phyloP scores from a whole-genome alignment of 1,140 invertebrate species.

The Pinna nobilis region DNA sequence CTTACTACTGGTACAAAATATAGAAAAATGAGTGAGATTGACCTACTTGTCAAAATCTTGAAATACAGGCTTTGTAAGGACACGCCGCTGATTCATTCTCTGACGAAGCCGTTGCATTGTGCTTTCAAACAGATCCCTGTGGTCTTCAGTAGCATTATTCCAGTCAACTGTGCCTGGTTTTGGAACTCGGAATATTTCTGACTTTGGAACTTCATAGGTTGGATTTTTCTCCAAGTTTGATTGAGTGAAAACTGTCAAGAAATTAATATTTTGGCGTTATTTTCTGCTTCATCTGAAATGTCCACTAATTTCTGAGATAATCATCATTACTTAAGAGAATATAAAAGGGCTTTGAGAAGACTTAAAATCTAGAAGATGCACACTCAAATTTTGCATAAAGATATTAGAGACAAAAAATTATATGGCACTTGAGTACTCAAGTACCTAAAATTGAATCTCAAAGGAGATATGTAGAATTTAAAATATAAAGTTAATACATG shows the following conservation, averaged over 20 bases:
- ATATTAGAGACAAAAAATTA: too few relatives aligned
- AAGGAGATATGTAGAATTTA: neutral
- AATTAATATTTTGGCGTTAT: too few relatives aligned
- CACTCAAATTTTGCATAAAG: too few relatives aligned
- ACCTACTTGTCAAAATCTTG: conserved; percentile 73
- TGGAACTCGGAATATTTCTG: conserved; percentile 70
- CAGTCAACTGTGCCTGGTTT: conserved; percentile 73
- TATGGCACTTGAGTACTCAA: too few relatives aligned
- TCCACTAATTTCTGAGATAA: too few relatives aligned
- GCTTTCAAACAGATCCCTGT: conserved; percentile 59
- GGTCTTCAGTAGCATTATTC: conserved; percentile 62
- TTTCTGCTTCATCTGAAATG: too few relatives aligned
- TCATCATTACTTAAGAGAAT: too few relatives aligned
- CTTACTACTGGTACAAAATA: too few relatives aligned
- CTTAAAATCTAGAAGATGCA: too few relatives aligned
- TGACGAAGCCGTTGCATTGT: conserved; percentile 66
- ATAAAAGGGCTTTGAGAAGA: too few relatives aligned
- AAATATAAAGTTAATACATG: neutral
- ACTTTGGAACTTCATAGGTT: conserved; percentile 61
- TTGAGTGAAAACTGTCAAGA: conserved; percentile 72
- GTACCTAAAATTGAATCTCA: too few relatives aligned
- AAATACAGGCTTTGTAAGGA: conserved; percentile 71
- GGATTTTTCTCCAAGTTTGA: conserved; percentile 70
- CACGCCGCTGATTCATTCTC: conserved; percentile 64
- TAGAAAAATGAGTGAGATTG: too few relatives aligned